phyloP scores from a whole-genome alignment of 2,888 invertebrate genomes.

The Lithosia quadra region DNA sequence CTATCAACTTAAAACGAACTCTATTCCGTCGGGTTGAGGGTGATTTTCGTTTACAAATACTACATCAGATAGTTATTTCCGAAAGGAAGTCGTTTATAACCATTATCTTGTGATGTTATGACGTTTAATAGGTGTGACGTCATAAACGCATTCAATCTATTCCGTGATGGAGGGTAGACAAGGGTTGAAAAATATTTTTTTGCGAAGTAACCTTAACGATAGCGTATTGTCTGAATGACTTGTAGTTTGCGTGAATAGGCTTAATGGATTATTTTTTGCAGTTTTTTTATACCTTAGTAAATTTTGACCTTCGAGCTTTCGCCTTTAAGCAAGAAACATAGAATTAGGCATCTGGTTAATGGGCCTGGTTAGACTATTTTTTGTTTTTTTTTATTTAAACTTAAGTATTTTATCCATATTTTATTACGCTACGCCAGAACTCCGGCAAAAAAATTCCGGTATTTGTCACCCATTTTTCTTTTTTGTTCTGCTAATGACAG shows the following conservation, averaged over 20 bases:
- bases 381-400: too few relatives aligned
- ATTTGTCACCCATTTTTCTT: too few relatives aligned
- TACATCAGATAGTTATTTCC: conserved; percentile 45
- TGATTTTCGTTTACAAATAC: conserved; percentile 12
- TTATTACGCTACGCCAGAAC: too few relatives aligned
- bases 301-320: background rate
- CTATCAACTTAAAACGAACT: background rate
- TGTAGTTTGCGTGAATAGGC: background rate
- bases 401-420: too few relatives aligned
- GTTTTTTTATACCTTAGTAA: background rate
- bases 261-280: background rate
- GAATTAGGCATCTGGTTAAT: background rate
- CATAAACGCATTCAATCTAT: conserved; percentile 50
- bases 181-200: conserved; percentile 29
- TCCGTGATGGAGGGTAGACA: conserved; percentile 39
- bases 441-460: too few relatives aligned
- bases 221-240: conserved; percentile 14
- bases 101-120: conserved; percentile 58
- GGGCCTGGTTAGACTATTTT: too few relatives aligned
- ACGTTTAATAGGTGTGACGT: conserved; percentile 49
- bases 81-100: conserved; percentile 56
- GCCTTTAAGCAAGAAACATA: too few relatives aligned
- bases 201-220: conserved; percentile 8
- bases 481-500: too few relatives aligned
- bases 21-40: background rate